Evolutionary conservation across 2,797 vertebrate genomes (phyloP).

Genomic region (Brotula barbata): DNA sequence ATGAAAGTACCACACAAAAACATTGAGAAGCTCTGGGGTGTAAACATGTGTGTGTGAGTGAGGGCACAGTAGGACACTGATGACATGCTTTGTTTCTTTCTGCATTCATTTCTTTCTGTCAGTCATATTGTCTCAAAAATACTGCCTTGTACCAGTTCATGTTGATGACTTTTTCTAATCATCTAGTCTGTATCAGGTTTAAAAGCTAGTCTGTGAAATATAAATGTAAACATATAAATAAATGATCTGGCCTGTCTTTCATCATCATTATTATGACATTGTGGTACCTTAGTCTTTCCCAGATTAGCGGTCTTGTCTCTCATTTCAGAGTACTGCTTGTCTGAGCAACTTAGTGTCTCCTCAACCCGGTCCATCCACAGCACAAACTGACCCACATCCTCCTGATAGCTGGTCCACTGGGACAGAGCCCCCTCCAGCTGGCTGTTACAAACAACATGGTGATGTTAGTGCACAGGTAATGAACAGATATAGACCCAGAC

Average conservation of each 20-base stretch:
- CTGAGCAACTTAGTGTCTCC: slow-evolving; percentile 82
- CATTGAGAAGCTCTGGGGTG: slow-evolving; percentile 4
- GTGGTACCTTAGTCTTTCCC: slow-evolving; percentile 88
- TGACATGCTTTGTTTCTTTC: too few species aligned
- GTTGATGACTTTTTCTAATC: too few species aligned
- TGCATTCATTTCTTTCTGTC: too few species aligned
- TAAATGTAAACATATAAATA: too few species aligned
- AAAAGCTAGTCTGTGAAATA: too few species aligned
- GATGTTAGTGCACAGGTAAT: slow-evolving; percentile 22
- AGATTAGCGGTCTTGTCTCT: slow-evolving; percentile 91
- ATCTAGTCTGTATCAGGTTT: too few species aligned
- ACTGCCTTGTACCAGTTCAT: too few species aligned
- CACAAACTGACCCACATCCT: slow-evolving; percentile 91
- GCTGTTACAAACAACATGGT: slow-evolving; percentile 71
- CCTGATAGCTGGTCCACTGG: slow-evolving; percentile 97
- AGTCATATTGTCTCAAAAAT: too few species aligned
- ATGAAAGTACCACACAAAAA: slow-evolving; percentile 23
- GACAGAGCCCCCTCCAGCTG: slow-evolving; percentile 93
- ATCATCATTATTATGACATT: too few species aligned
- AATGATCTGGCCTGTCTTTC: too few species aligned
- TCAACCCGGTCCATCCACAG: slow-evolving; percentile 92
- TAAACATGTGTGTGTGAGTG: not conserved
- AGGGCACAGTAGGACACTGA: not conserved
- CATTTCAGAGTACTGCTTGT: slow-evolving; percentile 88
- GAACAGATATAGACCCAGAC: slow-evolving; percentile 3